Evolutionary conservation across 2,797 vertebrate genomes (phyloP).

Genomic region (Halcyon leucocephala): DNA sequence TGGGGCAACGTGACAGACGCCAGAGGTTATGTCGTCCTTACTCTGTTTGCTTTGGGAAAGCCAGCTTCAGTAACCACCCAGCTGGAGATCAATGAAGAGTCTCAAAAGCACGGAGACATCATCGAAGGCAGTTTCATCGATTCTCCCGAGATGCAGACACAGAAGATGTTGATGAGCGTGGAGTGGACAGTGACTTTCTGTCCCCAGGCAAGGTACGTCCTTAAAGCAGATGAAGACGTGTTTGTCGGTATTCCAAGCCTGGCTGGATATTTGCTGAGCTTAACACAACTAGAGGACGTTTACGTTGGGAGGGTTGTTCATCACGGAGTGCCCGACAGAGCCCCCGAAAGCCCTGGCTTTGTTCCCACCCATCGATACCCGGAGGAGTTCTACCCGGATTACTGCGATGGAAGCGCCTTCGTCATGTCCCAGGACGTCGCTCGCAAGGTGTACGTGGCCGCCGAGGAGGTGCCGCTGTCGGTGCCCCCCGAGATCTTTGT

Average conservation of each 20-base stretch:
- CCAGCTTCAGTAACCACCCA: constrained; percentile 67
- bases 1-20: constrained; percentile 87
- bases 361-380: constrained; percentile 80
- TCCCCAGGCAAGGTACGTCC: constrained; percentile 84
- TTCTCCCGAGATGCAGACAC: constrained; percentile 72
- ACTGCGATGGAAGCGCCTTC: constrained; percentile 85
- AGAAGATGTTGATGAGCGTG: constrained; percentile 79
- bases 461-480: constrained; percentile 58
- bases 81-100: constrained; percentile 74
- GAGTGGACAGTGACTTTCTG: constrained; percentile 90
- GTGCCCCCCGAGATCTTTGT: constrained; percentile 84
- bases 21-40: constrained; percentile 60
- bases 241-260: constrained; percentile 86
- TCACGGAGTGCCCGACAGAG: constrained; percentile 80
- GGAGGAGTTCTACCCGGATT: constrained; percentile 86
- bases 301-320: constrained; percentile 89
- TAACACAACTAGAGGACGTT: constrained; percentile 85
- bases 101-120: constrained; percentile 74
- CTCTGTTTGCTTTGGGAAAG: constrained; percentile 81
- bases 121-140: constrained; percentile 82
- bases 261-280: constrained; percentile 82
- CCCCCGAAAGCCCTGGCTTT: constrained; percentile 79
- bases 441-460: constrained; percentile 87
- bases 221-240: constrained; percentile 84
- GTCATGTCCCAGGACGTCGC: constrained; percentile 90